Evolutionary conservation across 1,140 invertebrate species (phyloP).

Genomic region (Capitella teleta): DNA sequence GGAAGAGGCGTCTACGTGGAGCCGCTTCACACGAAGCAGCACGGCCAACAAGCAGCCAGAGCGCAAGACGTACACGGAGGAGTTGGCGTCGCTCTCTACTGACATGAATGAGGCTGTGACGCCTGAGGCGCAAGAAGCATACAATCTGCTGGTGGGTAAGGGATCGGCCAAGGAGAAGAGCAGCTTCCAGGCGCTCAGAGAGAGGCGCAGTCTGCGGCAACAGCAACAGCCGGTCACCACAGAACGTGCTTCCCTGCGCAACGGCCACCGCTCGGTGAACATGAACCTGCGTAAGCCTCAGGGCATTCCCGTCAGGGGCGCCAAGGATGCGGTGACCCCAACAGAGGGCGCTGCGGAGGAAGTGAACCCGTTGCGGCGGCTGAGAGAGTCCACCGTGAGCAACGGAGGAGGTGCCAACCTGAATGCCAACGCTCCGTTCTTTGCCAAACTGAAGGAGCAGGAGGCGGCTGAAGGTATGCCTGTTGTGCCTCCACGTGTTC

Average conservation of each 20-base stretch:
- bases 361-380: constrained; percentile 60
- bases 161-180: constrained; percentile 30
- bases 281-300: constrained; percentile 28
- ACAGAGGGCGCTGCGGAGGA: constrained; percentile 30
- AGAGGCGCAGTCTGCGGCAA: constrained; percentile 28
- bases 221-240: constrained; percentile 15
- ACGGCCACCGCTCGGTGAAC: not conserved
- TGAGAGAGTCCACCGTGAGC: constrained; percentile 47
- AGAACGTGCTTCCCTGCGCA: not conserved
- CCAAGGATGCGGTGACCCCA: not conserved
- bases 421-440: constrained; percentile 11
- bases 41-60: constrained; percentile 29
- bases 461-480: constrained; percentile 1
- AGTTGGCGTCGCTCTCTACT: constrained; percentile 21
- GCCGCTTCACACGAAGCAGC: constrained; percentile 59
- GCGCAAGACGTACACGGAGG: constrained; percentile 44
- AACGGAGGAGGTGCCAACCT: not conserved
- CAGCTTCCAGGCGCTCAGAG: constrained; percentile 21
- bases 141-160: constrained; percentile 77
- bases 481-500: not conserved
- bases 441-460: constrained; percentile 13
- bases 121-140: constrained; percentile 66
- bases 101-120: constrained; percentile 23
- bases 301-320: constrained; percentile 23
- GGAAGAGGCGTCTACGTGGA: constrained; percentile 59